Evolutionary conservation across 2,888 invertebrate species (phyloP), one percentile per base, ranked within the genome.

Genomic region (Rotaria sp.): DNA sequence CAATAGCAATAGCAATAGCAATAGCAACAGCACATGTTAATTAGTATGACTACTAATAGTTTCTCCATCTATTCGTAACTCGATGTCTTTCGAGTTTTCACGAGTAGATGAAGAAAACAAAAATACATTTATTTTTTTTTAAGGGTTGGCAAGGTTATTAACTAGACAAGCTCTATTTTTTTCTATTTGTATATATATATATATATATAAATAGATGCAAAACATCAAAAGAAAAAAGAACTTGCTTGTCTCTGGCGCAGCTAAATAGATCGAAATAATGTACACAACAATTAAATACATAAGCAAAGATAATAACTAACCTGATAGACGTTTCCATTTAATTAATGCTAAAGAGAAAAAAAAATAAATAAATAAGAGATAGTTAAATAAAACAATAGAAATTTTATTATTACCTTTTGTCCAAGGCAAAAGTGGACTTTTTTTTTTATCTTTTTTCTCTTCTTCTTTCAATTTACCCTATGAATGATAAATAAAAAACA

Each of bases 381-480:
- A 4, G 30, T 0, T 67, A 5, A 67, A 67, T 75, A 38, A 26
- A 2, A 41, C 8, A 67, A 18, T 13, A 18, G 3, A 24, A 35
- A 21, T 10, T 1, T 26, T 4, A 3, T 21, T 84, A 87, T 88
- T 88, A 88, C 89, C 88, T 88, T 89, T 89, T 89, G 94, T 94
- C 96, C 96, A 96, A 1, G 96, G 96, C 86, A 96, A 92, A 75
- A 97, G 92, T 0, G 96, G 96, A 90, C 96, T 95, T 86, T 96
- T 93, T n/a, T 96, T 93, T 26, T 95, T 93, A 91, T 96, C 96
- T 88, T 96, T 96, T 0, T 80, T 80, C 26, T 80, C 80, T 45
- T 80, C 80, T n/a, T 80, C 80, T 45, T 80, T 80, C 13, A 80
- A 26, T 45, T 80, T 80, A 15, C 3, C n/a, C 80, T 80, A 80